Evolutionary conservation across 1,140 invertebrate species (phyloP), one percentile per base, ranked within the genome.

Genomic region (Drosophila lacertosa): DNA sequence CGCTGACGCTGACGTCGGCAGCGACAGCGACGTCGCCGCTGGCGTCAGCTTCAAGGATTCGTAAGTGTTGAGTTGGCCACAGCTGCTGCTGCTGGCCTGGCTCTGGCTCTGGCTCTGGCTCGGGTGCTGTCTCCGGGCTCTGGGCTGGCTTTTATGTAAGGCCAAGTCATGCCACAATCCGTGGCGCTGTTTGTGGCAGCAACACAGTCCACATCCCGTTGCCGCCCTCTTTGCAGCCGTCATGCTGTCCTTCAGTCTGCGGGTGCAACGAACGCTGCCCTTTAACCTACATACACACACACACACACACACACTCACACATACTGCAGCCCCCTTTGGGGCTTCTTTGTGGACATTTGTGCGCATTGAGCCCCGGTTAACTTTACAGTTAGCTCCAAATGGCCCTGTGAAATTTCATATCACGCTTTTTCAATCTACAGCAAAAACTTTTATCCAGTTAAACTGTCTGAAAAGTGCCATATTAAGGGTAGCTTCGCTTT

Each of bases 251-350:
- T 84, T 84, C 80, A 80, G 80, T 86, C 81, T 73, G 82, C 40
- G 73, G 65, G 77, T 86, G 74, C 81, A 86, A 86, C 69, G 82
- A 81, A 81, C 82, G 66, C 73, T 88, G 82, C 63, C 77, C 81
- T 84, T 80, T 84, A 84, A 86, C 80, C 80, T 86, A 84, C 81
- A 84, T 76, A 65, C 60, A 54, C 22, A 53, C 53, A 53, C 7
- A 40, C 50, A 29, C 6, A 70, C 44, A 26, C 39, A 33, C 48
- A 42, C 33, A 50, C 10, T 33, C 16, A 33, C 26, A 22, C 33
- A 53, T 35, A 29, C 15, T n/a, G 15, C 40, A 16, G 2, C 24
- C 24, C 24, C 24, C 24, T 26, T 6, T 29, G 45, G 45, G 15
- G 6, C 37, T 2, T 40, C 16, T 18, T 40, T 42, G 16, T 10